phyloP scores from a whole-genome alignment of 2,888 invertebrate species.

The Buathra laborator region DNA sequence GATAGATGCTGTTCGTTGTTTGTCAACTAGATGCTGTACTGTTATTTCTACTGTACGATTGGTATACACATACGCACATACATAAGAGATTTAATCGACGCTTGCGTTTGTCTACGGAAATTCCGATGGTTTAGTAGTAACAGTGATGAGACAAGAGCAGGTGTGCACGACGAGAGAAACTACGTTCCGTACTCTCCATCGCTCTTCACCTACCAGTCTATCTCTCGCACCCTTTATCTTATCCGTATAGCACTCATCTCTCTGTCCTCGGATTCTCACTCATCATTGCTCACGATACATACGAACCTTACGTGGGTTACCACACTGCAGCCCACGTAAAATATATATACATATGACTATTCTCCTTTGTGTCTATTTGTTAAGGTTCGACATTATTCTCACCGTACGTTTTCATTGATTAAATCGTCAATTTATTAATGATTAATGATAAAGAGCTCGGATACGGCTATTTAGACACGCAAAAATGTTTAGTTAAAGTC shows the following conservation, averaged over 20 bases:
- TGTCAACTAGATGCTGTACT: slow-evolving; percentile 33
- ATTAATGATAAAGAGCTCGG: no score
- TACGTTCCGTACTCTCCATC: slow-evolving; percentile 3
- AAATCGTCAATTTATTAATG: not conserved
- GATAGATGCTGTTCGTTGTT: slow-evolving; percentile 31
- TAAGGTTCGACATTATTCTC: not conserved
- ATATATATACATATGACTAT: not conserved
- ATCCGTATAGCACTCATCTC: not conserved
- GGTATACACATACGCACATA: not conserved
- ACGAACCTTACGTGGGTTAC: not conserved
- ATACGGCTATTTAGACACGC: no score
- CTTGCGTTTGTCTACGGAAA: slow-evolving; percentile 26
- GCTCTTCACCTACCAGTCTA: not conserved
- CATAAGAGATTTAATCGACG: slow-evolving; percentile 44
- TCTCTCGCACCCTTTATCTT: slow-evolving; percentile 12
- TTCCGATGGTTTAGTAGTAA: slow-evolving; percentile 16
- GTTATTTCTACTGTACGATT: slow-evolving; percentile 25
- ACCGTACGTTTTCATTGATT: not conserved
- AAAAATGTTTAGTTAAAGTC: no score
- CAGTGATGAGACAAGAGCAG: slow-evolving; percentile 3
- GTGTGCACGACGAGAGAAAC: slow-evolving; percentile 19
- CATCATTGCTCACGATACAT: not conserved
- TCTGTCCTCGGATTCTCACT: not conserved
- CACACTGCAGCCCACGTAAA: not conserved
- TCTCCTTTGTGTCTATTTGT: not conserved